Conservation (phyloP, 2,113 vertebrate genomes). For the Gavia stellata region DNA sequence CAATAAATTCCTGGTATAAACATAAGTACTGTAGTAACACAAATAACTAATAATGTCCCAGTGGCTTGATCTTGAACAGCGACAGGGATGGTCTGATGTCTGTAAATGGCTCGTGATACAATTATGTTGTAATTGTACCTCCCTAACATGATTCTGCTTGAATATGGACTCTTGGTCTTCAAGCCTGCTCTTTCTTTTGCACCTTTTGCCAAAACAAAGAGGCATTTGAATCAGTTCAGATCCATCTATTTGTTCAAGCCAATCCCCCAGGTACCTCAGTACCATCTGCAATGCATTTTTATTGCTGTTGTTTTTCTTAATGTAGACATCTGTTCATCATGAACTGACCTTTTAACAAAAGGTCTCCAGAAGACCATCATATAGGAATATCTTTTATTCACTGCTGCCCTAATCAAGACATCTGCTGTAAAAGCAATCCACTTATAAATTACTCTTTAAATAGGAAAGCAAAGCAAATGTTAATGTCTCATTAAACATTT, state of each 20-base stretch:
- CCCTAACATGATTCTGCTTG: neutral
- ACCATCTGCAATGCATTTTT: neutral
- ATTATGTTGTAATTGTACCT: neutral
- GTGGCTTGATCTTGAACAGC: neutral
- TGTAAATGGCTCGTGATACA: neutral
- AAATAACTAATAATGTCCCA: neutral
- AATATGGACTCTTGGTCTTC: neutral
- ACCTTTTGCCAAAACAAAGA: neutral
- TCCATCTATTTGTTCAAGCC: neutral
- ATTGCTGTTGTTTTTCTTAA: neutral
- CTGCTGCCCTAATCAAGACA: neutral
- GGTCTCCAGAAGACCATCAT: neutral
- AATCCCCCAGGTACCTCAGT: neutral
- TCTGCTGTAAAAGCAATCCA: neutral
- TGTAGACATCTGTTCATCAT: neutral
- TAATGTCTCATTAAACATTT: neutral
- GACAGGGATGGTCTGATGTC: neutral
- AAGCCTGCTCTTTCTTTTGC: neutral
- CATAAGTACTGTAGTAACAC: neutral
- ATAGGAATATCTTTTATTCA: neutral
- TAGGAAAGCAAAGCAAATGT: neutral
- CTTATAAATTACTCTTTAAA: neutral
- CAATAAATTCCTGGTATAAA: neutral
- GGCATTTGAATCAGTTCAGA: neutral
- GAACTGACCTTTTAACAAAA: neutral